phyloP scores from a whole-genome alignment of 1,140 invertebrate species.

The Trichonephila inaurata region DNA sequence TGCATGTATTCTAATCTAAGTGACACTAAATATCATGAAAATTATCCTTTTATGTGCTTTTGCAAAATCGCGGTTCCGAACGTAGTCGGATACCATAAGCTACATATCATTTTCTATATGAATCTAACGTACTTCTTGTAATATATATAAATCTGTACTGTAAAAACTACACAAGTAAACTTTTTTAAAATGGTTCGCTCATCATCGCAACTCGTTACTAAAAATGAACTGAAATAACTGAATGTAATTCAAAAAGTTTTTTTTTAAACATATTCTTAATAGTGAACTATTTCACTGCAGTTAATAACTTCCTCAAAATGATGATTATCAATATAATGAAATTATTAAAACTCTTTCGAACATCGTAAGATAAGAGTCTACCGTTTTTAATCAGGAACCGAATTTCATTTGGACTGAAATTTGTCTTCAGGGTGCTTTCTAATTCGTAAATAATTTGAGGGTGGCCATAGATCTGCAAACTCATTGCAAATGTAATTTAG shows the following conservation, averaged over 20 bases:
- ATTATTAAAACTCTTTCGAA: slow-evolving; percentile 1
- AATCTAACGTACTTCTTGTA: no score
- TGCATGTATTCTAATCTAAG: no score
- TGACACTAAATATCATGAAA: no score
- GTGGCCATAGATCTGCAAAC: not conserved
- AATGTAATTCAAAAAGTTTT: not conserved
- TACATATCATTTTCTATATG: no score
- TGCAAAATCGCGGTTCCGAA: no score
- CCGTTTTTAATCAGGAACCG: not conserved
- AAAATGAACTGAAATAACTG: no score
- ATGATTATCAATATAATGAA: slow-evolving; percentile 13
- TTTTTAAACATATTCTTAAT: not conserved
- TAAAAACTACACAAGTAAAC: no score
- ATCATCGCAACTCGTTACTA: no score
- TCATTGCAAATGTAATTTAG: not conserved
- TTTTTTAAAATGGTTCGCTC: no score
- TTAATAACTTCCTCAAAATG: not conserved
- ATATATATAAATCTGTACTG: no score
- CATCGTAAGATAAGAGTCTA: not conserved
- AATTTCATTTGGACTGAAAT: not conserved
- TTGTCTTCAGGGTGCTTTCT: not conserved
- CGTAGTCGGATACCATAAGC: no score
- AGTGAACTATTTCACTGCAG: not conserved
- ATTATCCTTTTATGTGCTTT: no score
- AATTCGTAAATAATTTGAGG: slow-evolving; percentile 7